Conservation (phyloP, 1,140 invertebrate genomes). For the Drosophila obscura region DNA sequence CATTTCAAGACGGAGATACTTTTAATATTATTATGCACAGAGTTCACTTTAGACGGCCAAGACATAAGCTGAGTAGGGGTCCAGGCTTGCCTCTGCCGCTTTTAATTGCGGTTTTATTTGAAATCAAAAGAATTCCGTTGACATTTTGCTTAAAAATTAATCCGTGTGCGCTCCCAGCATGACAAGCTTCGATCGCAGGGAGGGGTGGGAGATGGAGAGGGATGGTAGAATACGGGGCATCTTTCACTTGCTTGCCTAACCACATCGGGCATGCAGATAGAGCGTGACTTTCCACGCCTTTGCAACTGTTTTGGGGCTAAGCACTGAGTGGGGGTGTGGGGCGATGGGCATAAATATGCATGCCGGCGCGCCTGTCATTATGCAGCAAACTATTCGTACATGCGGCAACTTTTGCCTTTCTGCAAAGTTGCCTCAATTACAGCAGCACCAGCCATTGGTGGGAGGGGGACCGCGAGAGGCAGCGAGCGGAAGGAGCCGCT, state of each 20-base stretch:
- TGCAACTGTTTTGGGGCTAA: not conserved
- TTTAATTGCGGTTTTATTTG: too few species aligned
- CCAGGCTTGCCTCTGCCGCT: too few species aligned
- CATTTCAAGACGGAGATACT: too few species aligned
- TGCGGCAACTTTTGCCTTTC: slow-evolving; percentile 63
- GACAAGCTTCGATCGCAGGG: too few species aligned
- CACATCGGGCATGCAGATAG: slow-evolving; percentile 56
- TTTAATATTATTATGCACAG: too few species aligned
- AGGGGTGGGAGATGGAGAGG: too few species aligned
- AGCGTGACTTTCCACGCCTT: slow-evolving; percentile 62
- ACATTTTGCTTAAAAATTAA: too few species aligned
- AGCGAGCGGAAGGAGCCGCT: not conserved
- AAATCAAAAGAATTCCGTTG: too few species aligned
- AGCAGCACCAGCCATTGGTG: slow-evolving; percentile 21
- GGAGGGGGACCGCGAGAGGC: not conserved
- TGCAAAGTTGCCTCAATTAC: slow-evolving; percentile 61
- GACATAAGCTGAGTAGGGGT: too few species aligned
- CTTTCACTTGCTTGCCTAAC: slow-evolving; percentile 22
- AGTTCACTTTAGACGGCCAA: too few species aligned
- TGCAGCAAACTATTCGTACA: slow-evolving; percentile 76
- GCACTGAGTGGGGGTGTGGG: not conserved
- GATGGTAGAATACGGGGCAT: not conserved
- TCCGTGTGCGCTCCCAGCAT: too few species aligned
- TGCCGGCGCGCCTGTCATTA: slow-evolving; percentile 69
- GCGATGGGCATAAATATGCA: slow-evolving; percentile 64